Evolutionary conservation across 2,888 invertebrate species (phyloP).

Genomic region (Dorcus hopei): DNA sequence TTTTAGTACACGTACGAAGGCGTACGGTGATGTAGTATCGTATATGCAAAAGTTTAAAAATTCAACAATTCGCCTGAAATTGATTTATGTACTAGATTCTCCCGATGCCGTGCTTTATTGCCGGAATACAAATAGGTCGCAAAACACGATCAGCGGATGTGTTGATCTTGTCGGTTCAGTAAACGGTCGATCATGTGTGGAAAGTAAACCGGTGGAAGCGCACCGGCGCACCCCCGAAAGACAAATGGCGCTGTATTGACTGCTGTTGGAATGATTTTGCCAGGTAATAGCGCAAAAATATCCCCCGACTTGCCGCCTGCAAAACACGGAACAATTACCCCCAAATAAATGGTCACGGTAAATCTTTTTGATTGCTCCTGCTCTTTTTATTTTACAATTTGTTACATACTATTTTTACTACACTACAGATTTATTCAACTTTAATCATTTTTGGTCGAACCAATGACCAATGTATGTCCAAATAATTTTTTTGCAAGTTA

Average conservation of each 20-base stretch:
- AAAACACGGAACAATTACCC: slow-evolving; percentile 8
- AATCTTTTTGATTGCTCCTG: slow-evolving; percentile 3
- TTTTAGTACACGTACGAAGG: neutral
- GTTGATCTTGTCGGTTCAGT: slow-evolving; percentile 31
- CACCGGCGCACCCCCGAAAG: slow-evolving; percentile 12
- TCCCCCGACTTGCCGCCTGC: slow-evolving; percentile 10
- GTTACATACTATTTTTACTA: too few species aligned
- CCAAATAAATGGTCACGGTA: slow-evolving; percentile 9
- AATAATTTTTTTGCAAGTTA: too few species aligned
- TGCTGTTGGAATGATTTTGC: slow-evolving; percentile 8
- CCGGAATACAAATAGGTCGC: slow-evolving; percentile 32
- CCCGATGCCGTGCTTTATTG: slow-evolving; percentile 30
- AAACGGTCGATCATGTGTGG: slow-evolving; percentile 28
- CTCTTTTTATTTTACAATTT: too few species aligned
- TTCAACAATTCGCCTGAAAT: slow-evolving; percentile 26
- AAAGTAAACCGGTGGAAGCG: slow-evolving; percentile 16
- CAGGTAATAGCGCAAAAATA: slow-evolving; percentile 13
- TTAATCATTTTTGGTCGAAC: too few species aligned
- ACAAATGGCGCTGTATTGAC: slow-evolving; percentile 14
- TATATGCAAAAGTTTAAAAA: neutral
- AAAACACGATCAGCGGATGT: slow-evolving; percentile 32
- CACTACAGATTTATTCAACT: too few species aligned
- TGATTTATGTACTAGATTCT: slow-evolving; percentile 37
- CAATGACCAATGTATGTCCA: too few species aligned
- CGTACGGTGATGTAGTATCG: neutral